Evolutionary conservation across 2,113 vertebrate genomes (phyloP).

Genomic region (Poecilia latipinna): DNA sequence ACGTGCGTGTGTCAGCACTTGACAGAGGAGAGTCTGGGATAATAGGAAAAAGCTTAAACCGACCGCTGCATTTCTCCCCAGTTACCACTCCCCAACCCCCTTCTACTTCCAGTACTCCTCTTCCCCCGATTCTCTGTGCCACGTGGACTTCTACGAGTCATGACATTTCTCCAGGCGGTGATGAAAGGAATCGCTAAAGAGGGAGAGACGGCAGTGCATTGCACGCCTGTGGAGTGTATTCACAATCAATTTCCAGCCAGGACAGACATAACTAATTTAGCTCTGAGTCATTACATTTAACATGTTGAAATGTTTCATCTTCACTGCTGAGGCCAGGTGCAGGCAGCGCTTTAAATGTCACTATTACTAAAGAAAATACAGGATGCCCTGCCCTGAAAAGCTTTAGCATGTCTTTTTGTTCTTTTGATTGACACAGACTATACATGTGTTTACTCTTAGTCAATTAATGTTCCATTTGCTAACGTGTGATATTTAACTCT

Average conservation of each 20-base stretch:
- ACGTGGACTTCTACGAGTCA: constrained; percentile 79
- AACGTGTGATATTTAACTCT: constrained; percentile 54
- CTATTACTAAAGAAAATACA: constrained; percentile 16
- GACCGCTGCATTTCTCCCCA: constrained; percentile 52
- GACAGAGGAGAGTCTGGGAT: constrained; percentile 59
- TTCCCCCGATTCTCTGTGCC: constrained; percentile 59
- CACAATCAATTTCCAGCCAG: constrained; percentile 59
- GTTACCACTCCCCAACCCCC: constrained; percentile 2
- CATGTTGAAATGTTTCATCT: constrained; percentile 42
- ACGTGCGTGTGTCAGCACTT: constrained; percentile 70
- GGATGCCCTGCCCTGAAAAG: constrained; percentile 13
- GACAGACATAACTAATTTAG: constrained; percentile 65
- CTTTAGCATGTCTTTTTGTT: constrained; percentile 39
- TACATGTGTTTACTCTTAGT: constrained; percentile 71
- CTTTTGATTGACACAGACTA: constrained; percentile 59
- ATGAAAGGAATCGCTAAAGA: constrained; percentile 69
- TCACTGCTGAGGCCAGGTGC: constrained; percentile 32
- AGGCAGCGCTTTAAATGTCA: constrained; percentile 34
- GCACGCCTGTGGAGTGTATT: constrained; percentile 62
- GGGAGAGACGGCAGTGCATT: constrained; percentile 58
- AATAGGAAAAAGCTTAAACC: constrained; percentile 65
- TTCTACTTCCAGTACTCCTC: constrained; percentile 55
- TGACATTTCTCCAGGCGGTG: constrained; percentile 78
- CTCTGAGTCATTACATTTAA: constrained; percentile 60
- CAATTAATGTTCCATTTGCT: constrained; percentile 69